These are phyloP conservation scores for Mythimna impura DNA, from an alignment of 2,888 invertebrate species.

Conservation along the genomic window DNA sequence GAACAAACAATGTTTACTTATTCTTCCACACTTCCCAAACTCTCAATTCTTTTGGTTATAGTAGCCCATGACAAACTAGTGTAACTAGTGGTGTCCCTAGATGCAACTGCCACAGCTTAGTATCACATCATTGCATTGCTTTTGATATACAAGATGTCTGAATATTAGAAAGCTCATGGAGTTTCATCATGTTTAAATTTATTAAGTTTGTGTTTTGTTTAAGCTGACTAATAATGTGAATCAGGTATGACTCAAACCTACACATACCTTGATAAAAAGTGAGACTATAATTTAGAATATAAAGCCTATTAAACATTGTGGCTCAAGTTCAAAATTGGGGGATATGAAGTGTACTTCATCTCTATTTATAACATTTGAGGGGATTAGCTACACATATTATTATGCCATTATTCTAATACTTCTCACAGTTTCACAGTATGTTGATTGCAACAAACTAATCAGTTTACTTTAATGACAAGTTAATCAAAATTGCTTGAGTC, in stretches of 20 bases:
- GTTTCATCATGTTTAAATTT: neutral
- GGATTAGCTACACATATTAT: no score
- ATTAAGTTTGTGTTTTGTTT: neutral
- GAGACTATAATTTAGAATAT: neutral
- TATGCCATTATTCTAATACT: neutral
- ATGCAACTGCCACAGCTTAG: neutral
- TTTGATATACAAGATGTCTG: no score
- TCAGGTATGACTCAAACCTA: neutral
- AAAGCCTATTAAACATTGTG: neutral
- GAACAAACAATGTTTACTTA: neutral
- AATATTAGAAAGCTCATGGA: neutral
- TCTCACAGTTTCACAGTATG: neutral
- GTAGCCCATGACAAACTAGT: neutral
- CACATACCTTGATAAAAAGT: neutral
- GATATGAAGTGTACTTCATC: no score
- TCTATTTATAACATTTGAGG: no score
- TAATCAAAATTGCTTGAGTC: neutral
- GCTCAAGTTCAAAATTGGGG: neutral
- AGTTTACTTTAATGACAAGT: neutral
- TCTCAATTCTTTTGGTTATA: neutral
- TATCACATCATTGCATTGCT: neutral
- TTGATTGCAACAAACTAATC: neutral
- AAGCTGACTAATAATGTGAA: neutral
- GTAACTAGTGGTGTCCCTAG: neutral
- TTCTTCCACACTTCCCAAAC: neutral